Evolutionary conservation across 2,797 vertebrate species (phyloP), one percentile per base, ranked within the genome.

Genomic region (Myotis pilosus): DNA sequence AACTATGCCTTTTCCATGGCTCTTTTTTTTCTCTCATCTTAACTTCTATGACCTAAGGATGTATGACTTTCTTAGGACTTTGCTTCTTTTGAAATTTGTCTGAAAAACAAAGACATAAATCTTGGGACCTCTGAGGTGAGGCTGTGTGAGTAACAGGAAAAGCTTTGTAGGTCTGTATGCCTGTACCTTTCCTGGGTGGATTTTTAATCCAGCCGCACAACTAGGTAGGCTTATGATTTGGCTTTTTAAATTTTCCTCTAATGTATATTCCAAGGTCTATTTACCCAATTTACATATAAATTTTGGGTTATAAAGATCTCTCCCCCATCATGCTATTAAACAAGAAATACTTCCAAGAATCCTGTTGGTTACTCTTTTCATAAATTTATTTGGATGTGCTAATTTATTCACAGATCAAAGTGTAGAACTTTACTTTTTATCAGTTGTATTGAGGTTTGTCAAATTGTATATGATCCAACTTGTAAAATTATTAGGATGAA

Each of bases 81-180:
- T 55, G 28, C 60, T 88, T 92, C 44, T 93, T 83, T 36, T 88
- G 69, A 94, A 68, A 38, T 94, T 92, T 74, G 33, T 87, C 78
- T 84, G 85, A 74, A 87, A 93, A 96, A 66, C 81, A 81, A 79
- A 94, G 89, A 49, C 44, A 66, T 71, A 68, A 93, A 86, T 94
- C 81, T 90, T 72, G 79, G 47, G 28, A 72, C 57, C 19, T 75
- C 12, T 17, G 68, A 81, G 86, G n/a, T 36, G 33, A 93, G 41
- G 64, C 51, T 94, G 16, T 87, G 80, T 75, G 38, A 33, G 80
- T 69, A 75, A 72, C 20, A 60, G 83, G 89, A 86, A 69, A 94
- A 82, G 44, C 81, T 86, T 36, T 57, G 28, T 64, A 71, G 68
- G 6, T 94, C 64, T 92, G 1, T 55, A 23, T 91, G 55, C 41